Evolutionary conservation across 2,113 vertebrate species (phyloP).

Genomic region (Cynopterus brachyotis): DNA sequence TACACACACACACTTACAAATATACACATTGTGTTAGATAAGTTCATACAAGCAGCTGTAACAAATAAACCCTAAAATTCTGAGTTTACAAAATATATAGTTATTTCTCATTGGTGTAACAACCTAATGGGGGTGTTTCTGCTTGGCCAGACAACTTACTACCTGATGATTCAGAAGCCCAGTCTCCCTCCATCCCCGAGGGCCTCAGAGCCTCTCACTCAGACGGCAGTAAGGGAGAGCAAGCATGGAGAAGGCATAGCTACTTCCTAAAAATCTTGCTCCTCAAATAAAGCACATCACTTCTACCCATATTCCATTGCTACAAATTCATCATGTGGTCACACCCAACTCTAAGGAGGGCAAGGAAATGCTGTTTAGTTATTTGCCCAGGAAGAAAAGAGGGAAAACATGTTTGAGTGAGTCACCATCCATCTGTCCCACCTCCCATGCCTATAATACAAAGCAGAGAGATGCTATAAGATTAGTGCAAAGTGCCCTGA

Average conservation of each 20-base stretch:
- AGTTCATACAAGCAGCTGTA: background rate
- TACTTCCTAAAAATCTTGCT: background rate
- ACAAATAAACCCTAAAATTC: background rate
- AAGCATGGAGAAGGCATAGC: accelerated
- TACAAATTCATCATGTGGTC: background rate
- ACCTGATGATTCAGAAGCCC: background rate
- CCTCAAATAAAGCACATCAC: background rate
- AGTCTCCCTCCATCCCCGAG: background rate
- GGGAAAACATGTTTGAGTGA: background rate
- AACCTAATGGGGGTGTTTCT: background rate
- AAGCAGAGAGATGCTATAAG: background rate
- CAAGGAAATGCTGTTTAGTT: background rate
- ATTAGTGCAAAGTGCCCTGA: background rate
- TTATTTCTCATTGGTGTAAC: background rate
- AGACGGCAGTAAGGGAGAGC: background rate
- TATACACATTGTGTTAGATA: background rate
- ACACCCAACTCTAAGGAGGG: background rate
- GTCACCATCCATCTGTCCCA: background rate
- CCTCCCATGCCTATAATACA: background rate
- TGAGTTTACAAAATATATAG: background rate
- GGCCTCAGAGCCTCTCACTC: background rate
- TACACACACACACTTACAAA: background rate
- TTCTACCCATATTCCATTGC: background rate
- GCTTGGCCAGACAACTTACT: background rate
- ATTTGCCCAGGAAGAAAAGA: background rate